Percentiles rank a stretch among this genome's conserved stretches.
Evolutionary conservation across 2,797 vertebrate species (phyloP).

Genomic region (Rhabdophis nuchalis): DNA sequence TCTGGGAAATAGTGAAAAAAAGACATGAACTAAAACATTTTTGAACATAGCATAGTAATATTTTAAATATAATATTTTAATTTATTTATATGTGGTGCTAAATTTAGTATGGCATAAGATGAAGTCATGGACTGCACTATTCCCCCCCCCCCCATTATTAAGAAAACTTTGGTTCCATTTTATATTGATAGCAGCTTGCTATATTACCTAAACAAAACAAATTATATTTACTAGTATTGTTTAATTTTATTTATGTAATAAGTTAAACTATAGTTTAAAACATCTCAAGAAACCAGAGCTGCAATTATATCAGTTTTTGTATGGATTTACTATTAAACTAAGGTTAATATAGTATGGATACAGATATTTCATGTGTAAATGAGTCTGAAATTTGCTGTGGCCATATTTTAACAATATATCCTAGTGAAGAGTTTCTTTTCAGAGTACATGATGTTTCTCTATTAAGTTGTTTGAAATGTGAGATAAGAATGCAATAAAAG

Average conservation of each 20-base stretch:
- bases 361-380: neutral
- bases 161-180: neutral
- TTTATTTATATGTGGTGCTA: neutral
- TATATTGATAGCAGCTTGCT: neutral
- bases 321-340: neutral
- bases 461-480: neutral
- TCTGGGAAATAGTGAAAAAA: neutral
- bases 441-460: neutral
- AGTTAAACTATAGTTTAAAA: neutral
- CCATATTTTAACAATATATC: neutral
- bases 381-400: neutral
- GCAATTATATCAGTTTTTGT: neutral
- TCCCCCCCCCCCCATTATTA: neutral
- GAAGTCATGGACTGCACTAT: neutral
- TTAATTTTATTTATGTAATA: neutral
- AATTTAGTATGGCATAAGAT: neutral
- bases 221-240: neutral
- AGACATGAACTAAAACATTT: neutral
- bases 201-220: neutral
- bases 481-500: neutral
- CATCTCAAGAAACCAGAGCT: neutral
- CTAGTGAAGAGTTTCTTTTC: neutral
- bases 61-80: neutral
- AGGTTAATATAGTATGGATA: neutral
- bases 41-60: neutral